Evolutionary conservation across 2,888 invertebrate genomes (phyloP).

Genomic region (Drosophila anomalipes): DNA sequence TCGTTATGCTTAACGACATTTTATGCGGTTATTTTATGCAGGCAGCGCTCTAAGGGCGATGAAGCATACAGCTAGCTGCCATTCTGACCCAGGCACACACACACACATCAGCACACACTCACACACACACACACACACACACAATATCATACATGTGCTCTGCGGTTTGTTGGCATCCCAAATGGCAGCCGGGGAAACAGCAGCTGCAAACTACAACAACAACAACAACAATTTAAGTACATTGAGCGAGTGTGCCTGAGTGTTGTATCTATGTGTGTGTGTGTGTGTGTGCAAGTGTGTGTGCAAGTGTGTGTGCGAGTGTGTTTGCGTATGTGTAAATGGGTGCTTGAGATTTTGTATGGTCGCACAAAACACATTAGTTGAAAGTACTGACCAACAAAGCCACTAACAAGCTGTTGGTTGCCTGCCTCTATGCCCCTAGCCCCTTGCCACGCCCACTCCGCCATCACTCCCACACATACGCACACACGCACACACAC

Average conservation of each 20-base stretch:
- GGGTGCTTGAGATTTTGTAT: constrained; percentile 76
- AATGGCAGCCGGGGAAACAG: constrained; percentile 30
- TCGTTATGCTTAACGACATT: constrained; percentile 82
- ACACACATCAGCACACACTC: background rate
- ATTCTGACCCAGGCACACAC: constrained; percentile 19
- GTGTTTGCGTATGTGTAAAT: constrained; percentile 49
- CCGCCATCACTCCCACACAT: background rate
- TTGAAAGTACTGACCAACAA: constrained; percentile 82
- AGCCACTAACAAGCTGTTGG: constrained; percentile 82
- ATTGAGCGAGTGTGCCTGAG: constrained; percentile 43
- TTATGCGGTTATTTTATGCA: constrained; percentile 79
- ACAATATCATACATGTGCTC: constrained; percentile 22
- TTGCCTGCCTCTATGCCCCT: constrained; percentile 15
- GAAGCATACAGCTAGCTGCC: constrained; percentile 27
- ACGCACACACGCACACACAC: background rate
- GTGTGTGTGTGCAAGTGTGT: constrained; percentile 13
- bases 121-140: constrained; percentile 17
- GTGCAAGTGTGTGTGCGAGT: constrained; percentile 19
- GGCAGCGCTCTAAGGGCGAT: constrained; percentile 55
- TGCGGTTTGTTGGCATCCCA: constrained; percentile 71
- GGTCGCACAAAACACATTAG: constrained; percentile 80
- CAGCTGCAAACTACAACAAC: constrained; percentile 29
- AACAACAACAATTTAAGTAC: constrained; percentile 63
- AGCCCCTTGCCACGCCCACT: background rate
- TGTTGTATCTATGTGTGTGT: constrained; percentile 12